A percentile compares a stretch with the other conserved stretches of the same genome.
These are phyloP conservation scores for Myiothlypis chrysogaster DNA, from an alignment of 2,797 vertebrate genomes.

Conservation along the genomic window DNA sequence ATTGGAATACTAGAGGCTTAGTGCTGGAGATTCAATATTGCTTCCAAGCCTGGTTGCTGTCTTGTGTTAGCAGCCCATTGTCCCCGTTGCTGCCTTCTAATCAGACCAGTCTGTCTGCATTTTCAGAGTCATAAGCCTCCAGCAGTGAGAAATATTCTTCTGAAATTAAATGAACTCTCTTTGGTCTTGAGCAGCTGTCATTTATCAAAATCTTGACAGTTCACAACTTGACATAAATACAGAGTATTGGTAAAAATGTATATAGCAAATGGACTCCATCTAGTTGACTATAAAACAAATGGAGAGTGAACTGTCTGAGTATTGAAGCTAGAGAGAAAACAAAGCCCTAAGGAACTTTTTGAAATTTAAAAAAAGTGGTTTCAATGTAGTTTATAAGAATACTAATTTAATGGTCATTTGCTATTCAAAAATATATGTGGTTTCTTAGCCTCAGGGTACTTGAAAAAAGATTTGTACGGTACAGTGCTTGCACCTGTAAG, in stretches of 20 bases:
- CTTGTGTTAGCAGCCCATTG: constrained; percentile 10
- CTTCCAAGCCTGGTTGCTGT: neutral
- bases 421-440: neutral
- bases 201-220: constrained; percentile 32
- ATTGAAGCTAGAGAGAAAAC: neutral
- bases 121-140: constrained; percentile 11
- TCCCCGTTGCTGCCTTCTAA: constrained; percentile 25
- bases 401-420: constrained; percentile 13
- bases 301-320: neutral
- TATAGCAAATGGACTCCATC: constrained; percentile 4
- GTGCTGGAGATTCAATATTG: neutral
- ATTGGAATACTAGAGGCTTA: neutral
- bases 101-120: constrained; percentile 52
- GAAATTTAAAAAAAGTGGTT: neutral
- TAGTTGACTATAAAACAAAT: constrained; percentile 40
- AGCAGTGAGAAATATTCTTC: constrained; percentile 38
- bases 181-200: neutral
- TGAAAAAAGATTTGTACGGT: neutral
- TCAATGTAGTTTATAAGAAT: neutral
- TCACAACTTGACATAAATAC: constrained; percentile 31
- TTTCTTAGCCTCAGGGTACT: neutral
- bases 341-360: neutral
- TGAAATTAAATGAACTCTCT: constrained; percentile 40
- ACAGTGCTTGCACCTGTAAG: constrained; percentile 31
- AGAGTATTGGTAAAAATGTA: constrained; percentile 28